Percentiles rank a stretch among this genome's conserved stretches.
Evolutionary conservation across 2,888 invertebrate genomes (phyloP).

Genomic region (Halictus quadricinctus): DNA sequence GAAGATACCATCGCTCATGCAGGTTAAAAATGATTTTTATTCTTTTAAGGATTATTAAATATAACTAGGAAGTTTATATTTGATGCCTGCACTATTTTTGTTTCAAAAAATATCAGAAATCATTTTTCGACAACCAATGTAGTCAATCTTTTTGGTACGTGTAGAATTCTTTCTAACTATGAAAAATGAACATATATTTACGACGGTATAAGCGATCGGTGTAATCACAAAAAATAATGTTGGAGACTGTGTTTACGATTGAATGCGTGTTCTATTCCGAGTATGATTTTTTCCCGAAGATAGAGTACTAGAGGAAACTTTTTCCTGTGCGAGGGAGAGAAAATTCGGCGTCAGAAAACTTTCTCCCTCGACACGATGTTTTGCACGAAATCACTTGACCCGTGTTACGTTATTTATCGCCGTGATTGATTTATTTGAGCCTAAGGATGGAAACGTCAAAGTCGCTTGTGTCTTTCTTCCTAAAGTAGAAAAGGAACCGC

Average conservation of each 20-base stretch:
- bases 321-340: background rate
- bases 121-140: too few species aligned
- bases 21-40: too few species aligned
- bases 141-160: too few species aligned
- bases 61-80: too few species aligned
- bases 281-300: background rate
- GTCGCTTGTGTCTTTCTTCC: background rate
- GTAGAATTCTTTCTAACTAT: background rate
- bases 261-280: background rate
- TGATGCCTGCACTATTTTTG: too few species aligned
- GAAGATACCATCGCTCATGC: too few species aligned
- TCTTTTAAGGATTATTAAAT: too few species aligned
- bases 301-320: background rate
- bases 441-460: conserved; percentile 7
- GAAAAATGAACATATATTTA: background rate
- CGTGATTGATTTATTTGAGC: conserved; percentile 12
- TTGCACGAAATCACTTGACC: background rate
- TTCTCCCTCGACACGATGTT: background rate
- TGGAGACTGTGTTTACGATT: background rate
- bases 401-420: background rate
- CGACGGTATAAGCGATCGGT: background rate
- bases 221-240: background rate
- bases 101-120: too few species aligned
- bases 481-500: background rate
- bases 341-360: conserved; percentile 4